phyloP scores from a whole-genome alignment of 2,888 invertebrate genomes.

The Cremastinae sp. region DNA sequence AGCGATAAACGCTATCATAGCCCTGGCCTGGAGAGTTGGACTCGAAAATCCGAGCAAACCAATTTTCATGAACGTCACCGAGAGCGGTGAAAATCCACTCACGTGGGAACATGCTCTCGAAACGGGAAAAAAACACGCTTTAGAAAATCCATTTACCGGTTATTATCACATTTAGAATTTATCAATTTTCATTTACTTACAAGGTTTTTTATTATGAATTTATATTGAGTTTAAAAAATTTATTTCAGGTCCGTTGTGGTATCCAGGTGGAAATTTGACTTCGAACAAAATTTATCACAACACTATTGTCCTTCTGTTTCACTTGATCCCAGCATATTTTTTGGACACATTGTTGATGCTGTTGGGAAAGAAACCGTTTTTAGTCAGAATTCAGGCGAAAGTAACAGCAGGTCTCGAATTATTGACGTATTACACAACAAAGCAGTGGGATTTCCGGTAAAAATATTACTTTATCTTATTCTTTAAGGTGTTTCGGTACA shows the following conservation, averaged over 20 bases:
- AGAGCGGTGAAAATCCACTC: conserved; percentile 88
- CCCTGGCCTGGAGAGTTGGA: conserved; percentile 86
- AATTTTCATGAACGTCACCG: conserved; percentile 89
- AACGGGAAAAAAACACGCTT: conserved; percentile 82
- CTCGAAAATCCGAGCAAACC: conserved; percentile 78
- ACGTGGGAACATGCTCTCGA: conserved; percentile 93
- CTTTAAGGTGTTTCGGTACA: too few relatives aligned
- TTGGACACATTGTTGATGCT: conserved; percentile 86
- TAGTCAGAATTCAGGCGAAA: conserved; percentile 85
- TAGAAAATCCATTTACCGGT: conserved; percentile 84
- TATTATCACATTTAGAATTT: too few relatives aligned
- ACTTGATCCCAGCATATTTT: conserved; percentile 89
- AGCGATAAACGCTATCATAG: conserved; percentile 89
- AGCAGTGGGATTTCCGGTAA: conserved; percentile 88
- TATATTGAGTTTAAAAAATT: neutral
- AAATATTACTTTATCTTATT: conserved; percentile 32
- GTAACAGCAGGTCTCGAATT: conserved; percentile 84
- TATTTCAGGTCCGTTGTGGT: conserved; percentile 75
- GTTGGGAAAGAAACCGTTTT: conserved; percentile 87
- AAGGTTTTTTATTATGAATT: neutral
- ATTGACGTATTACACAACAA: conserved; percentile 90
- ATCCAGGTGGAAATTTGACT: conserved; percentile 86
- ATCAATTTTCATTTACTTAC: neutral
- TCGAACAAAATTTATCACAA: conserved; percentile 85
- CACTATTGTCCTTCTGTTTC: conserved; percentile 86